Evolutionary conservation across 2,113 vertebrate genomes (phyloP), one percentile per base, ranked within the genome.

Genomic region (Tonatia bakeri): DNA sequence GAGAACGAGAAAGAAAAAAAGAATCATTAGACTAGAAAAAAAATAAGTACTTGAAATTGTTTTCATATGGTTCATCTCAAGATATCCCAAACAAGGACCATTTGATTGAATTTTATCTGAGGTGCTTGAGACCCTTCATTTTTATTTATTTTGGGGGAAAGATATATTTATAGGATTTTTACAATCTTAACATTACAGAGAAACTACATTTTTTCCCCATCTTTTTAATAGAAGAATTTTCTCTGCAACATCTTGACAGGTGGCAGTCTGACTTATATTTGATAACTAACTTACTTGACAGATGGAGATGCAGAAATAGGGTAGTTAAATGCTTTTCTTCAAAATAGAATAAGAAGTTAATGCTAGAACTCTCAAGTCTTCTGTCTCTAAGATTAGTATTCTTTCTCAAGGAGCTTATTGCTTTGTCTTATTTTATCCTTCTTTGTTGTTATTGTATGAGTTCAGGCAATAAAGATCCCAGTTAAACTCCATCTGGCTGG

Each of bases 71-170:
- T 90, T 98, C 40, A 59, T 96, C 47, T 91, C n/a, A 93, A 83
- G 54, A 76, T 95, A 76, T 79, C 19, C n/a, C 64, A 77, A 82
- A 94, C 81, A 90, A 87, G 19, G 61, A 69, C 59, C 43, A 28
- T 93, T 90, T 94, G 91, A 50, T 89, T 96, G 95, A 85, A 56
- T 95, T 92, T 96, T 72, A 73, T 73, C 28, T 96, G 54, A 94
- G 61, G 19, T 47, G 17, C 70, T 94, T 91, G 45, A 95, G 33
- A 56, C 59, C 54, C 72, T 95, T 96, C 20, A 82, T 43, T 33
- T 91, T 89, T 85, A 64, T 92, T 86, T 87, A 87, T 89, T 94
- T 92, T 72, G 43, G 81, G 54, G 84, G 73, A 85, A 92, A 88
- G 50, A 87, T 96, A 4, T 69, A 94, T 80, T 93, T 90, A 36